Evolutionary conservation across 2,888 invertebrate species (phyloP), one percentile per base, ranked within the genome.

Genomic region (Yponomeuta plumbellus): DNA sequence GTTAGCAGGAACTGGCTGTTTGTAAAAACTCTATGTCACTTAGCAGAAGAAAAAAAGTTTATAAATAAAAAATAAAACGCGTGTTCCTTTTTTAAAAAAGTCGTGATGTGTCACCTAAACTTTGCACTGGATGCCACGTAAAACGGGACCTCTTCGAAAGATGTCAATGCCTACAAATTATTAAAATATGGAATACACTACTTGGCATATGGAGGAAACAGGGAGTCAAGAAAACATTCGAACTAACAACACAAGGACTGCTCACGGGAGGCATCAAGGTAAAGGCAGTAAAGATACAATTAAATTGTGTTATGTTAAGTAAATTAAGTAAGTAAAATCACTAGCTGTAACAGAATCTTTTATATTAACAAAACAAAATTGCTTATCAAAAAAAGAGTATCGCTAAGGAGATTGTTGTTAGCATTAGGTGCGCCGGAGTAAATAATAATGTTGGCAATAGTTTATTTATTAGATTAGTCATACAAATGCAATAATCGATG

Each of bases 121-220:
- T 79, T 73, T 67, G 71, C 74, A 70, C 67, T 78, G 56, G 81
- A 80, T 69, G 80, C 78, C 40, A 81, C 81, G 70, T 81, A 72
- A 77, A 67, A 67, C 68, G 68, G 61, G 13, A 71, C 59, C 58
- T 64, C 66, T 59, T 66, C 26, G 65, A 68, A 71, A 69, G 69
- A 75, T 75, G 74, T 66, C 65, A 69, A 71, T 70, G 70, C 68
- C 72, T 67, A 75, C 70, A 71, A 69, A 69, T 76, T 77, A 69
- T 76, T 77, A 89, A 80, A 72, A 91, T 52, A 52, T 91, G 91
- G 91, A 91, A 86, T 91, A 90, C 76, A 76, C 44, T 17, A 52
- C 88, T 68, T 89, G 90, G 91, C 87, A 88, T 71, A 85, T 90
- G 79, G 90, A 88, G 76, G 88, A 85, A 69, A 73, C 77, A 40